Evolutionary conservation across 2,797 vertebrate species (phyloP), one percentile per base, ranked within the genome.

Genomic region (Silurus lanzhouensis): DNA sequence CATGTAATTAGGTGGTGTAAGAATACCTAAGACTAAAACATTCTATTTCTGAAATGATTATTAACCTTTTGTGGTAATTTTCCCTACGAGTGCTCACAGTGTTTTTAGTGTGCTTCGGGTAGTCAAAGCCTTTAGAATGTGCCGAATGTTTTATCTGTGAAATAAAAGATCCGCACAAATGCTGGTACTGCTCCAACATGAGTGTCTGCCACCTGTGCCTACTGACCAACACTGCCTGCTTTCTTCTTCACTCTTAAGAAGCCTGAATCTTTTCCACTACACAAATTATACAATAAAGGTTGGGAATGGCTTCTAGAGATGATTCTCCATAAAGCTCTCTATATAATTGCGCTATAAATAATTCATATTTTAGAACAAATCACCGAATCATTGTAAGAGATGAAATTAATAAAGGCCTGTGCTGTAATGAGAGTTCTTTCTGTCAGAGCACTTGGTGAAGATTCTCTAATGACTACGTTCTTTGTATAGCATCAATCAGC

Each of bases 131-230:
- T 66, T 31, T n/a, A 38, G 12, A 17, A 19, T 6, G 46, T 52
- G 44, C 44, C 3, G 27, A 20, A 12, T 20, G 66, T 44, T 85
- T 55, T 64, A 3, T 63, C 6, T 1, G 55, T 10, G 60, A 80
- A 61, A 60, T 68, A 44, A 85, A 85, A 68, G 48, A n/a, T 77
- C 83, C 82, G 79, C 84, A 66, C 88, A 81, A 86, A 52, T 82
- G 57, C 87, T 82, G 64, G 84, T 66, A 66, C 78, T 13, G 66
- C 17, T 64, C 81, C 81, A 84, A 58, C 38, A 20, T 58, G 17
- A 71, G 87, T 55, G 85, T 87, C 72, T 91, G 92, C 91, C 94
- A 94, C 93, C 94, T 94, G 94, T 91, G 92, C 90, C 91, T 91
- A 89, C 67, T 86, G 31, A 88, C 89, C 85, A 86, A 95, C 94